Base-by-base conservation (phyloP, 1,140 invertebrate genomes). In the Heliconius hewitsoni region DNA sequence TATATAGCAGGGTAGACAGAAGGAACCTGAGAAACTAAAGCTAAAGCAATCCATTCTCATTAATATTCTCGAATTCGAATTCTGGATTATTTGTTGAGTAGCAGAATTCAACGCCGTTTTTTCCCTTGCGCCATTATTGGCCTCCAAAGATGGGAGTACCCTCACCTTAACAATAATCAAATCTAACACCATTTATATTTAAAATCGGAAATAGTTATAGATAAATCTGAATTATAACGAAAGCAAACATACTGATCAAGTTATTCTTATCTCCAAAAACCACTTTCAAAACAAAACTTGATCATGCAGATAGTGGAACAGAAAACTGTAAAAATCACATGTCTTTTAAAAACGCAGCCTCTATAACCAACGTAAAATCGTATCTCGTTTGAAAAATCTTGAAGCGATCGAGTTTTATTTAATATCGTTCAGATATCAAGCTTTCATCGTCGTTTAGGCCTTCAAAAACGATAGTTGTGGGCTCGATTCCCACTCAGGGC, bases 251-350 rank as follows among this genome's bases (percentile, higher is more conserved):
- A 66, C 11, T 66, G 60, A 27, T 6, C 23, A 30, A 66, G n/a
- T 27, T 66, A 66, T 66, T 66, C 8, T 66, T 66, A 66, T 66
- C 73, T 74, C 73, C 27, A 55, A 46, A 23, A 18, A 30, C 73
- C 27, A 34, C 73, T 55, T 55, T 74, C 73, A 55, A 74, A 74
- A 55, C 73, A 74, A 74, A 57, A 66, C 23, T 9, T 27, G 60
- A 66, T 66, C 27, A 66, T 27, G 23, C 60, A 66, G 60, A 66
- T 66, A 66, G 60, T 66, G 60, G 60, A 30, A 66, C 27, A 30
- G 23, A 27, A 66, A 27, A 66, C 16, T 66, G 27, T 66, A 27
- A 66, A 57, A 66, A 66, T 66, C 60, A 3, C 3, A 13, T 27
- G 23, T 9, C 27, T 66, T 66, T 66, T 27, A 30, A 37, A 66